Conservation (phyloP, 2,797 vertebrate species). For the Dromococcyx pavoninus region DNA sequence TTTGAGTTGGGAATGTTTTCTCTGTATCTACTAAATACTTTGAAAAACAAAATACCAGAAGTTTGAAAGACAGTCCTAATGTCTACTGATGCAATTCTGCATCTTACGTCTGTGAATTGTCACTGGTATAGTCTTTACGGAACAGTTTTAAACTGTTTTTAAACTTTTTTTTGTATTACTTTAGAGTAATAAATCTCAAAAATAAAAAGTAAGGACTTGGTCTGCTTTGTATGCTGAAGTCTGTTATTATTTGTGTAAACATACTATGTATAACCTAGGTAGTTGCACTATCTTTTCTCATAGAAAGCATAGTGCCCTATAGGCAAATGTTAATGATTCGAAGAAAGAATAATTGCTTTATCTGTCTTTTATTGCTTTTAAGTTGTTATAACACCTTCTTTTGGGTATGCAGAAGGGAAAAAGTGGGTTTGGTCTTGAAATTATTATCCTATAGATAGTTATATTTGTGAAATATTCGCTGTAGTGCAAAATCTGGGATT, state of each 20-base stretch:
- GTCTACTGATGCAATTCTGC: background rate
- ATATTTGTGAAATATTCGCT: background rate
- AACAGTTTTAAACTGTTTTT: background rate
- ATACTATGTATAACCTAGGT: background rate
- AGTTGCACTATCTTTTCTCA: background rate
- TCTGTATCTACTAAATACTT: background rate
- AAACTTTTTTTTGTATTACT: no score
- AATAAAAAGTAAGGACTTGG: background rate
- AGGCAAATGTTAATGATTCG: background rate
- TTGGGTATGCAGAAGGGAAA: background rate
- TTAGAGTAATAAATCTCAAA: background rate
- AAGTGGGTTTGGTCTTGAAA: background rate
- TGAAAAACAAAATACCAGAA: background rate
- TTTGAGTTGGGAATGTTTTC: fast-evolving
- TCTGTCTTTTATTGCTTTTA: background rate
- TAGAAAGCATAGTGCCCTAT: background rate
- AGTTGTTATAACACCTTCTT: background rate
- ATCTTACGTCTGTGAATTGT: background rate
- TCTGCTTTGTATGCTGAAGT: background rate
- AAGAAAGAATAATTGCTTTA: background rate
- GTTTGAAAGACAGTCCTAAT: background rate
- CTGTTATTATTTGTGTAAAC: background rate
- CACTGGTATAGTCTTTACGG: background rate
- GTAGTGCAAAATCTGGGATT: conserved; percentile 39
- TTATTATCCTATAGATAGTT: background rate